Base-by-base conservation (phyloP, 2,797 vertebrate genomes). In the Melanogrammus aeglefinus region DNA sequence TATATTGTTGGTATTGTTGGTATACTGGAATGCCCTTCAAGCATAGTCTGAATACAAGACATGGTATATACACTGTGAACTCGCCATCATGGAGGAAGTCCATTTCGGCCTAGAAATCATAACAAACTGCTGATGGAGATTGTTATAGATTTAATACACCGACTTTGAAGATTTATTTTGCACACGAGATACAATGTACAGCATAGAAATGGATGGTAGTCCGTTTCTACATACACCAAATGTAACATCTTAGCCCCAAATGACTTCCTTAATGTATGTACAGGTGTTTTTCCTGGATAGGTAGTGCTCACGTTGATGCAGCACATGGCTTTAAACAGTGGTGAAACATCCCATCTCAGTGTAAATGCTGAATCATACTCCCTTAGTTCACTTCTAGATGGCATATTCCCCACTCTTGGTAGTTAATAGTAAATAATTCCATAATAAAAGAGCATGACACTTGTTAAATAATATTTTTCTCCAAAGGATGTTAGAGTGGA, bases 11-110 rank as follows among this genome's bases (percentile, higher is more conserved):
- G 8, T 38, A 1, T 77, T 81, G 82, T 84, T 89, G 82, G 29
- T 84, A 1, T 73, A 75, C 80, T 73, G 84, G 77, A 85, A 82
- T 78, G 57, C 63, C 77, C 79, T 77, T 39, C 69, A 83, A 84
- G 78, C 77, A 88, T 86, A 76, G 81, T 89, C 85, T 80, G 80
- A 74, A 76, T 85, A 79, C 78, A 39, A 57, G 78, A 85, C 47
- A 12, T 21, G 18, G 31, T 31, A 21, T 51, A 18, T 21, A 27
- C 27, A 27, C 66, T 63, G 57, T 24, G 51, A 57, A 57, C 51
- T n/a, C n/a, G 0, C 57, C 21, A 8, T 63, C 57, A 24, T 63
- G 57, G 57, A 63, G 57, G n/a, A 63, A n/a, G 57, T 7, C 24
- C 6, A n/a, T 57, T 57, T 57, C 18, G 4, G 5, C 18, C 18